Percentiles rank a stretch among this genome's conserved stretches.
These are phyloP conservation scores for Pterostichus madidus DNA, from an alignment of 2,888 invertebrate genomes.

Conservation along the genomic window DNA sequence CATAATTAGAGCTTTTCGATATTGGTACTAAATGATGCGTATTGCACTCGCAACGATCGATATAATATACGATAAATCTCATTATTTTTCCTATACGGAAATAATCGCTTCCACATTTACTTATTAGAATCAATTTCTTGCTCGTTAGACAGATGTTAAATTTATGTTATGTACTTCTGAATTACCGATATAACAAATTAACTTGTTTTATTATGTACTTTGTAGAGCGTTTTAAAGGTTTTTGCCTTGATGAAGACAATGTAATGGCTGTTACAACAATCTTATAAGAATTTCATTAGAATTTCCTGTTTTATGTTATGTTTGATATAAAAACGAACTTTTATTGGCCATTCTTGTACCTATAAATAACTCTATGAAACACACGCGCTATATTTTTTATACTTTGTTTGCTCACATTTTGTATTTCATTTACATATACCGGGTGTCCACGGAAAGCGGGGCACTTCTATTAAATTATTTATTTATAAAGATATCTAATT, in stretches of 20 bases:
- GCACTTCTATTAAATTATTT: no score
- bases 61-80: constrained; percentile 59
- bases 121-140: constrained; percentile 66
- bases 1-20: constrained; percentile 50
- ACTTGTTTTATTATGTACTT: constrained; percentile 66
- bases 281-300: constrained; percentile 65
- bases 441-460: no score
- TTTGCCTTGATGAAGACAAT: constrained; percentile 53
- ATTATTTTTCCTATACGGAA: constrained; percentile 55
- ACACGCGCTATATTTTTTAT: constrained; percentile 21
- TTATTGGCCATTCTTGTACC: constrained; percentile 41
- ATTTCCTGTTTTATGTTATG: constrained; percentile 60
- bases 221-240: constrained; percentile 47
- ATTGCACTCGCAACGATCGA: constrained; percentile 49
- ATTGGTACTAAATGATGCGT: constrained; percentile 53
- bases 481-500: no score
- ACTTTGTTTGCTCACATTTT: neutral
- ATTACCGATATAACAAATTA: constrained; percentile 66
- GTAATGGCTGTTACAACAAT: constrained; percentile 58
- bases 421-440: constrained; percentile 15
- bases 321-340: constrained; percentile 41
- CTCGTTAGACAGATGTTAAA: constrained; percentile 62
- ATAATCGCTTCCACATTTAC: constrained; percentile 58
- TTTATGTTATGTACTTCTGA: constrained; percentile 65
- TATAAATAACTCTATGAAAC: constrained; percentile 22